Conservation (phyloP, 1,140 invertebrate genomes). For the Drosophila guanche region DNA sequence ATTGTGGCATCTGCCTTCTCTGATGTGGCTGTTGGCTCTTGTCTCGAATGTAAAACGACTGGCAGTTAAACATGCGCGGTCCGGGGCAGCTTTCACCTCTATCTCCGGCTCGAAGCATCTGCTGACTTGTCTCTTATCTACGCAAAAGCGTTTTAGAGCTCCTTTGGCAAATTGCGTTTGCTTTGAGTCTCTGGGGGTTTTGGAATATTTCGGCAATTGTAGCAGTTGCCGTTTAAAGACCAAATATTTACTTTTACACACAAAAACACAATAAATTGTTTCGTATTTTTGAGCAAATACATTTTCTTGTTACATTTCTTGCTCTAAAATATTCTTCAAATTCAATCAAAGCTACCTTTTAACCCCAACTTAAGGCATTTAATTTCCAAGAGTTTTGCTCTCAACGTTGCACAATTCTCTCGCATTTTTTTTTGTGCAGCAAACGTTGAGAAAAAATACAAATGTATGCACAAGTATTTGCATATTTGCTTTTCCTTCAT, state of each 20-base stretch:
- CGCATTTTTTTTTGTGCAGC: background rate
- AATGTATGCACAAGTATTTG: constrained; percentile 50
- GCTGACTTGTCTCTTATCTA: constrained; percentile 60
- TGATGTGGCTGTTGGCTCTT: constrained; percentile 25
- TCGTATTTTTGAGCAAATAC: no score
- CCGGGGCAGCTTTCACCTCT: constrained; percentile 14
- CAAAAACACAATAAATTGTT: no score
- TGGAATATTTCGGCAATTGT: background rate
- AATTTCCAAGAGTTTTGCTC: no score
- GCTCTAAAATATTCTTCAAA: no score
- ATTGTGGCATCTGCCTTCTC: constrained; percentile 58
- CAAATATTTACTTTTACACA: no score
- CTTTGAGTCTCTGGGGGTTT: constrained; percentile 38
- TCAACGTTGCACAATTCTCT: background rate
- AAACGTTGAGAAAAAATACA: constrained; percentile 9
- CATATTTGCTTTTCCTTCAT: constrained; percentile 37
- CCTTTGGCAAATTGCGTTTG: constrained; percentile 56
- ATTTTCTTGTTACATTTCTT: no score
- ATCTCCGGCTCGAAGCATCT: constrained; percentile 32
- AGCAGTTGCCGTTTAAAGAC: background rate
- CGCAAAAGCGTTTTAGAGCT: constrained; percentile 58
- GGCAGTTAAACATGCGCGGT: constrained; percentile 62
- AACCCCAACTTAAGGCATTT: no score
- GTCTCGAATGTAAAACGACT: constrained; percentile 9
- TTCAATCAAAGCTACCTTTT: no score